A percentile compares a stretch with the other conserved stretches of the same genome.
These are phyloP conservation scores for Calidris pygmaea DNA, from an alignment of 2,113 vertebrate species.

Conservation along the genomic window DNA sequence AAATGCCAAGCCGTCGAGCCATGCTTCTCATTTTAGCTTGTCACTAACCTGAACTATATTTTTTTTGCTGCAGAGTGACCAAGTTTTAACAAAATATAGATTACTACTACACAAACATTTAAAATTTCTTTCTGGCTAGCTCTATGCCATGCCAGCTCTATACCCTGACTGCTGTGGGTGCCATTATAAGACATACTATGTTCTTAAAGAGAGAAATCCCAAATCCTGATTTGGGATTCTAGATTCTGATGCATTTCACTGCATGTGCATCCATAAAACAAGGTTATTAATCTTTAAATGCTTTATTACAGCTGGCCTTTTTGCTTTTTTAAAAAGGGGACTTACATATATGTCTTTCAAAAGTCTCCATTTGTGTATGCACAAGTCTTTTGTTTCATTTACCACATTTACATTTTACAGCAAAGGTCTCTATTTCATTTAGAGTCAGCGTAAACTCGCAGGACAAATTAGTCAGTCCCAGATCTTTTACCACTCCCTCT, in stretches of 20 bases:
- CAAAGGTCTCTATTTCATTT: background rate
- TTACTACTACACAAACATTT: background rate
- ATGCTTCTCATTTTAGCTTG: background rate
- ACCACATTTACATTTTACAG: background rate
- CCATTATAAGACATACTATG: background rate
- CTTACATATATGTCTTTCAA: background rate
- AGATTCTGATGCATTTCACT: background rate
- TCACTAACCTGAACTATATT: background rate
- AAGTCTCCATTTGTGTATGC: background rate
- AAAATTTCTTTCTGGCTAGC: background rate
- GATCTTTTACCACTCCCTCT: background rate
- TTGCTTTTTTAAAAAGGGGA: background rate
- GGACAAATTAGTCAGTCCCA: background rate
- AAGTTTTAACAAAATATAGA: background rate
- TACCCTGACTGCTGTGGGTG: background rate
- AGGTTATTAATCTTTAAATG: background rate
- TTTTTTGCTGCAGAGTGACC: background rate
- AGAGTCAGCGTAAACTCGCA: background rate
- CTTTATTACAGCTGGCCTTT: background rate
- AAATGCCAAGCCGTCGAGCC: background rate
- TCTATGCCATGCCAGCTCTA: background rate
- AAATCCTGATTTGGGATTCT: background rate
- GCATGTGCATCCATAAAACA: background rate
- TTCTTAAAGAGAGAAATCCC: background rate
- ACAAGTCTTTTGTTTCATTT: background rate